A percentile compares a stretch with the other conserved stretches of the same genome.
These are phyloP conservation scores for Aphodius sticticus DNA, from an alignment of 2,888 invertebrate genomes.

Conservation along the genomic window DNA sequence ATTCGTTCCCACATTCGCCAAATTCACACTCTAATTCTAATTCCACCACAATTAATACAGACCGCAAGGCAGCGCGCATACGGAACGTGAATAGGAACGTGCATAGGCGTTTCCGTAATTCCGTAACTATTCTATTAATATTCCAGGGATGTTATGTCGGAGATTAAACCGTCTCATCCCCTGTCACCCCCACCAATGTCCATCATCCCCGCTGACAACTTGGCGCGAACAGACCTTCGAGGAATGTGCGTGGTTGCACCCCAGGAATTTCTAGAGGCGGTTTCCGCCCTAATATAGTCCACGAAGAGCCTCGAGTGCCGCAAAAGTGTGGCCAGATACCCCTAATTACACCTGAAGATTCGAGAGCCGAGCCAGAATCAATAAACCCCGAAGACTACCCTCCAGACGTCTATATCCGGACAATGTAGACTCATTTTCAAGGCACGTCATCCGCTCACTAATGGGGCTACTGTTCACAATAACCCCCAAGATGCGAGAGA, in stretches of 20 bases:
- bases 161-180: constrained; percentile 21
- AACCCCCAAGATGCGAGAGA: not conserved
- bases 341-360: not conserved
- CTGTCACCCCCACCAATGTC: not conserved
- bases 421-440: not conserved
- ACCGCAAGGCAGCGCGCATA: not conserved
- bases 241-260: constrained; percentile 16
- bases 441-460: not conserved
- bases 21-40: not conserved
- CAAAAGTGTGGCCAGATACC: not conserved
- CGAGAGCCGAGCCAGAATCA: not conserved
- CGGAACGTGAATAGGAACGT: not conserved
- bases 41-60: not conserved
- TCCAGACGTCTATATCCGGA: not conserved
- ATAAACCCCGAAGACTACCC: not conserved
- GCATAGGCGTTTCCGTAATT: not conserved
- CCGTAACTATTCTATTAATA: constrained; percentile 13
- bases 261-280: not conserved
- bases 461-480: not conserved
- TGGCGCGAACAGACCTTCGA: constrained; percentile 9
- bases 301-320: constrained; percentile 5
- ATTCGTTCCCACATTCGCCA: not conserved
- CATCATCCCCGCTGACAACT: constrained; percentile 5
- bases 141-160: constrained; percentile 12
- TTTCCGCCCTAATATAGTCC: constrained; percentile 12